Conservation (phyloP, 2,888 invertebrate genomes). For the Drosophila fungiperda region DNA sequence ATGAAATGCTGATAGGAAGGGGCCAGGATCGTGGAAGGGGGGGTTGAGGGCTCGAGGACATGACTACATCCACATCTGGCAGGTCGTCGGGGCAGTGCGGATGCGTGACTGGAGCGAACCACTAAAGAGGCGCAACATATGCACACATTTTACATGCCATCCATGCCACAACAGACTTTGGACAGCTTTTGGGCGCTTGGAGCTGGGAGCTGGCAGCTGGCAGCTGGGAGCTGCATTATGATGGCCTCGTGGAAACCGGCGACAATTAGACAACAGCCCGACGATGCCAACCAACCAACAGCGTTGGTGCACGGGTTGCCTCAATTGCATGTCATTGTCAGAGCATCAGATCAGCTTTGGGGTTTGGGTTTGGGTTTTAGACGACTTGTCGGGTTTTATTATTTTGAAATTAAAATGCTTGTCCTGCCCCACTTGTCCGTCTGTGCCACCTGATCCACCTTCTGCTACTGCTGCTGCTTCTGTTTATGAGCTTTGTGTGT, state of each 20-base stretch:
- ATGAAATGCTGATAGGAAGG: neutral
- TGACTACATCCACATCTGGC: constrained; percentile 45
- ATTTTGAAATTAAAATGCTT: constrained; percentile 74
- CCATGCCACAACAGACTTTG: constrained; percentile 40
- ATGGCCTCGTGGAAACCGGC: constrained; percentile 27
- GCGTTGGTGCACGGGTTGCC: constrained; percentile 35
- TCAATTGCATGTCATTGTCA: constrained; percentile 79
- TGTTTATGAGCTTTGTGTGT: constrained; percentile 50
- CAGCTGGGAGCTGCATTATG: constrained; percentile 60
- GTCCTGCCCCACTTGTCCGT: constrained; percentile 8
- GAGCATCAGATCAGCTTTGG: constrained; percentile 31
- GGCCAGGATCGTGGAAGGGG: neutral
- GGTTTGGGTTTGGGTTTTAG: constrained; percentile 35
- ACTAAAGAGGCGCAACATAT: constrained; percentile 65
- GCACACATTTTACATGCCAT: constrained; percentile 69
- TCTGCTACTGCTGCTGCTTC: constrained; percentile 5
- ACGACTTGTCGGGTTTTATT: constrained; percentile 61
- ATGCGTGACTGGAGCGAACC: constrained; percentile 24
- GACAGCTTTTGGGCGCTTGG: constrained; percentile 21
- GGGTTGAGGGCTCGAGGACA: neutral
- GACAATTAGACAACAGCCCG: constrained; percentile 77
- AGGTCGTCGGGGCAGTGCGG: constrained; percentile 18
- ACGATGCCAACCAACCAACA: constrained; percentile 5
- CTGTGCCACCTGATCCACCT: constrained; percentile 4
- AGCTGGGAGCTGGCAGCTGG: constrained; percentile 1